phyloP scores from a whole-genome alignment of 2,797 vertebrate genomes.

The Parambassis ranga region DNA sequence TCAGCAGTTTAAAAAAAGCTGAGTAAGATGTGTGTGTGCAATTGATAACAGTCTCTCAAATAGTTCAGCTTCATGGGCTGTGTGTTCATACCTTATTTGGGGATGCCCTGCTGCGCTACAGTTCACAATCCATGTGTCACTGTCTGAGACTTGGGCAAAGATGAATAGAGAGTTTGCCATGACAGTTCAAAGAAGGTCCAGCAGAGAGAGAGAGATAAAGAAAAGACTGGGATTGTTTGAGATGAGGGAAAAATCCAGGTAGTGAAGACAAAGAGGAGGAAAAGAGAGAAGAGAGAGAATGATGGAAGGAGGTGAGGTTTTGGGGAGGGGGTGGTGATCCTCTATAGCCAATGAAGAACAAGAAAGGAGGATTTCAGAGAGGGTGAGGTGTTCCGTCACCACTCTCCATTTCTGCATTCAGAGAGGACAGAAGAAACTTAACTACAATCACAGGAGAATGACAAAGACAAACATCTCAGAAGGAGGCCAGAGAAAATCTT shows the following conservation, averaged over 20 bases:
- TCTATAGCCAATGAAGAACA: constrained; percentile 74
- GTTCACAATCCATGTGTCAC: constrained; percentile 70
- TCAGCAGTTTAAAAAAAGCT: background rate
- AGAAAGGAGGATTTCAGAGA: constrained; percentile 69
- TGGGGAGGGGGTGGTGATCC: constrained; percentile 67
- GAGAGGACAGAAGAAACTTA: constrained; percentile 26
- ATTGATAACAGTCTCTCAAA: constrained; percentile 61
- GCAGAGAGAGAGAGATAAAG: background rate
- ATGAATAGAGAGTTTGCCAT: constrained; percentile 34
- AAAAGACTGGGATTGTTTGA: background rate
- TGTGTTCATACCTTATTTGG: constrained; percentile 81
- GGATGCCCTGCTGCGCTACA: constrained; percentile 60
- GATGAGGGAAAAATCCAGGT: constrained; percentile 11
- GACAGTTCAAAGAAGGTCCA: constrained; percentile 18
- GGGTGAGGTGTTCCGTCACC: constrained; percentile 58
- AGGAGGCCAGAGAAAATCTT: constrained; percentile 12
- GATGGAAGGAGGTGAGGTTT: constrained; percentile 68
- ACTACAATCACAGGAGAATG: constrained; percentile 9
- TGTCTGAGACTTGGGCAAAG: constrained; percentile 58
- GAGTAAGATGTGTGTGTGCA: constrained; percentile 28
- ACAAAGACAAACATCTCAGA: background rate
- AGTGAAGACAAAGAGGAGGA: constrained; percentile 23
- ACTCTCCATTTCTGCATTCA: constrained; percentile 30
- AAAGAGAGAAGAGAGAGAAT: constrained; percentile 38
- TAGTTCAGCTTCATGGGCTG: constrained; percentile 47